Conservation (phyloP, 2,888 invertebrate genomes). For the Aspidiotus rigidus region DNA sequence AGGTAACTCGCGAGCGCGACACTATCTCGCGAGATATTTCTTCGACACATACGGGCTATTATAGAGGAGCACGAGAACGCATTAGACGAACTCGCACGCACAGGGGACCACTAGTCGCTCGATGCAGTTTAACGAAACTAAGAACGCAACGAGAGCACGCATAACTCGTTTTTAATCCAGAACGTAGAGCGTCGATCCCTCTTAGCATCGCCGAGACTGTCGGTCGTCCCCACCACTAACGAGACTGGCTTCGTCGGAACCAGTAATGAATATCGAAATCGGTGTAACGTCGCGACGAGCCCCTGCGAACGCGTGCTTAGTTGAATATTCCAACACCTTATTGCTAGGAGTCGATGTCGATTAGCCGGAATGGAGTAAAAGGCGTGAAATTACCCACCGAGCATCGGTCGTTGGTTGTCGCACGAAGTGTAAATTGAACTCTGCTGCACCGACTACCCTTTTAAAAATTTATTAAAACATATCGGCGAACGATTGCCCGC, state of each 20-base stretch:
- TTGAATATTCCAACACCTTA: conserved; percentile 15
- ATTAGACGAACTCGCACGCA: no score
- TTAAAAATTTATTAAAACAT: neutral
- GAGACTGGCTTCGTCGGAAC: conserved; percentile 15
- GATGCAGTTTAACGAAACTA: neutral
- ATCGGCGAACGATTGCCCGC: neutral
- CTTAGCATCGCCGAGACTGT: neutral
- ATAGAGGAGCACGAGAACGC: no score
- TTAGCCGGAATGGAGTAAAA: neutral
- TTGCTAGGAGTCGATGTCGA: neutral
- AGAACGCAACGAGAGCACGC: neutral
- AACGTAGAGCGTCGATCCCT: neutral
- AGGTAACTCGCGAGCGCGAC: no score
- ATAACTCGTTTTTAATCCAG: neutral
- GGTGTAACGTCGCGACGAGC: neutral
- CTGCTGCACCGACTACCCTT: neutral
- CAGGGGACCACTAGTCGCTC: neutral
- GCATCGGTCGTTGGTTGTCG: neutral
- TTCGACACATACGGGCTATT: no score
- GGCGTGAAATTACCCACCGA: conserved; percentile 8
- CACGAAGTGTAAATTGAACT: neutral
- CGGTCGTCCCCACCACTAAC: neutral
- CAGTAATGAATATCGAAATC: neutral
- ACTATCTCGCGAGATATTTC: no score
- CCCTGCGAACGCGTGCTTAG: conserved; percentile 7